Evolutionary conservation across 2,113 vertebrate species (phyloP).

Genomic region (Hippoglossus stenolepis): DNA sequence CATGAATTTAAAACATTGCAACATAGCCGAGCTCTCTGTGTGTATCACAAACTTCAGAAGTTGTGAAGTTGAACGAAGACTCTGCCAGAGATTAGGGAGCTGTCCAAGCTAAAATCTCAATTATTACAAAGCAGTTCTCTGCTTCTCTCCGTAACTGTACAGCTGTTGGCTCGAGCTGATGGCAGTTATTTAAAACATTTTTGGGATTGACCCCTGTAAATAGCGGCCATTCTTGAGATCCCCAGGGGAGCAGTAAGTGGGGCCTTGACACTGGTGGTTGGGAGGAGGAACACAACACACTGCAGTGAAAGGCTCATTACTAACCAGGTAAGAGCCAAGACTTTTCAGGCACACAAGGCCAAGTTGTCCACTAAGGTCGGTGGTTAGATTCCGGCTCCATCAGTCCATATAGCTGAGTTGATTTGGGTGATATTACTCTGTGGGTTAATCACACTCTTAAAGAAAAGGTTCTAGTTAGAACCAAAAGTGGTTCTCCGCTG

Average conservation of each 20-base stretch:
- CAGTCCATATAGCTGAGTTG: no score
- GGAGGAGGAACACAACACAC: constrained; percentile 4
- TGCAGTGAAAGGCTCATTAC: not conserved
- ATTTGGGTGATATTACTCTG: no score
- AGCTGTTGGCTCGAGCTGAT: constrained; percentile 1
- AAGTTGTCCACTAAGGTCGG: not conserved
- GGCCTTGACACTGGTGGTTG: constrained; percentile 6
- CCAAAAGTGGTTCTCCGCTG: no score
- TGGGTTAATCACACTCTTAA: no score
- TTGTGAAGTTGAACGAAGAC: not conserved
- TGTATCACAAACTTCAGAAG: not conserved
- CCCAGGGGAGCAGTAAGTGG: constrained; percentile 12
- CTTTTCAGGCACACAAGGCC: no score
- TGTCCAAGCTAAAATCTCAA: not conserved
- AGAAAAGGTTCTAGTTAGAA: no score
- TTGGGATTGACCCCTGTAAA: constrained; percentile 37
- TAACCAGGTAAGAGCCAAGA: not conserved
- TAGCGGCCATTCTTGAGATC: constrained; percentile 21
- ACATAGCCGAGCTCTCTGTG: constrained; percentile 6
- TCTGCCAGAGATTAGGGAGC: not conserved
- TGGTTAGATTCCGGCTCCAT: not conserved
- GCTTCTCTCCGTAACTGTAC: not conserved
- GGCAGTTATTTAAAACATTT: constrained; percentile 37
- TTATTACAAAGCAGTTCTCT: not conserved
- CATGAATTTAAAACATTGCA: constrained; percentile 15